Base-by-base conservation (phyloP, 2,113 vertebrate genomes). In the Burhinus bistriatus region DNA sequence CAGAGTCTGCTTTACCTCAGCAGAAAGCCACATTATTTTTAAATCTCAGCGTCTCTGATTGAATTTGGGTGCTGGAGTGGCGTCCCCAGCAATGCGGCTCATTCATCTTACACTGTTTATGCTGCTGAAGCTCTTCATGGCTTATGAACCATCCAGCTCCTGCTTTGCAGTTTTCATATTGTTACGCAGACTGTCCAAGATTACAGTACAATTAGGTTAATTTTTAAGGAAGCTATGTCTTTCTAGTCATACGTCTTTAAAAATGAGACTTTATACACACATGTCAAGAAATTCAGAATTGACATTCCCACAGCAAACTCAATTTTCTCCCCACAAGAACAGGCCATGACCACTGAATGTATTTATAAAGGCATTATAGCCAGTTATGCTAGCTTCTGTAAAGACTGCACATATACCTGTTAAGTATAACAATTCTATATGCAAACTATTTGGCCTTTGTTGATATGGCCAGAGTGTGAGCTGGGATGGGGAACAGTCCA, bases 31-130 rank as follows among this genome's bases (percentile, higher is more conserved):
- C 57, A 45, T 91, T 69, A 38, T 59, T 91, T 91, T 78, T 85
- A 82, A 95, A 79, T 72, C 47, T 64, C 84, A 71, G 88, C 83
- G 83, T 69, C 88, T 90, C 83, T 87, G 87, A 84, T 83, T 94
- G 44, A 54, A 82, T 93, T 71, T 95, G 85, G 70, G 65, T 66
- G 81, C 87, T 65, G 89, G 52, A 87, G 73, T 55, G 73, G 94
- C 47, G 14, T 94, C 91, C 89, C 57, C 87, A 71, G 76, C 81
- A 57, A 68, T 2, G 6, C 0, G 0, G 61, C 72, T 84, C 87
- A 58, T 92, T 73, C 72, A 23, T 93, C 87, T 95, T 42, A 3
- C 0, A 1, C 80, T 75, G 55, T 55, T 92, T 36, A 3, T 27
- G 77, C 80, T 94, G 87, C 80, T 72, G 40, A 90, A 55, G n/a